phyloP scores from a whole-genome alignment of 2,888 invertebrate genomes.

The Dryobota labecula region DNA sequence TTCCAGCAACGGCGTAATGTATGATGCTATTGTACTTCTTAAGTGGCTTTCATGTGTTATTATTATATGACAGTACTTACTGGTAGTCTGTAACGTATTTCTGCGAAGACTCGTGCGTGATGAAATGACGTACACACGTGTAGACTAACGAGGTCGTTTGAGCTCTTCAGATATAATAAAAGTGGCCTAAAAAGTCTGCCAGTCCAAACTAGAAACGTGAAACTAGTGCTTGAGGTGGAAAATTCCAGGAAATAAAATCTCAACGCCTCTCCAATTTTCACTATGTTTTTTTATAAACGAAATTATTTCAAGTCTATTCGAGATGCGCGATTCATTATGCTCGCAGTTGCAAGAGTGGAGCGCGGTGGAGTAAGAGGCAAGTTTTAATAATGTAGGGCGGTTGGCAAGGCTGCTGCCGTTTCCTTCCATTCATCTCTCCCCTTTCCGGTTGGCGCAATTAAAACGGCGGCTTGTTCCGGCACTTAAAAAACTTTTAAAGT shows the following conservation, averaged over 20 bases:
- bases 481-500: slow-evolving; percentile 89
- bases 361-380: slow-evolving; percentile 85
- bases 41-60: slow-evolving; percentile 28
- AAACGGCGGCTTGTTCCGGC: slow-evolving; percentile 89
- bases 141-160: slow-evolving; percentile 70
- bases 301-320: slow-evolving; percentile 82
- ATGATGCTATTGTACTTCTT: slow-evolving; percentile 32
- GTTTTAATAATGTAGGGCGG: slow-evolving; percentile 90
- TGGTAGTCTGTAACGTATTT: slow-evolving; percentile 17
- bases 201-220: slow-evolving; percentile 61
- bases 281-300: slow-evolving; percentile 71
- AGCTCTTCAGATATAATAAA: slow-evolving; percentile 67
- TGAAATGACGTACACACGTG: slow-evolving; percentile 63
- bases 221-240: slow-evolving; percentile 63
- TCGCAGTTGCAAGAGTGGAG: slow-evolving; percentile 81
- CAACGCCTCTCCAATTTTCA: slow-evolving; percentile 66
- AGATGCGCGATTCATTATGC: slow-evolving; percentile 86
- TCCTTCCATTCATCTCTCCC: slow-evolving; percentile 90
- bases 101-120: slow-evolving; percentile 58
- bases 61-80: slow-evolving; percentile 34
- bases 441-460: slow-evolving; percentile 90
- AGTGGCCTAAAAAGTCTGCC: slow-evolving; percentile 67
- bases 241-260: slow-evolving; percentile 64
- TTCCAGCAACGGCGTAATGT: slow-evolving; percentile 26
- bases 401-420: slow-evolving; percentile 87